Conservation (phyloP, 2,888 invertebrate genomes). For the Didymodactylos carnosus region DNA sequence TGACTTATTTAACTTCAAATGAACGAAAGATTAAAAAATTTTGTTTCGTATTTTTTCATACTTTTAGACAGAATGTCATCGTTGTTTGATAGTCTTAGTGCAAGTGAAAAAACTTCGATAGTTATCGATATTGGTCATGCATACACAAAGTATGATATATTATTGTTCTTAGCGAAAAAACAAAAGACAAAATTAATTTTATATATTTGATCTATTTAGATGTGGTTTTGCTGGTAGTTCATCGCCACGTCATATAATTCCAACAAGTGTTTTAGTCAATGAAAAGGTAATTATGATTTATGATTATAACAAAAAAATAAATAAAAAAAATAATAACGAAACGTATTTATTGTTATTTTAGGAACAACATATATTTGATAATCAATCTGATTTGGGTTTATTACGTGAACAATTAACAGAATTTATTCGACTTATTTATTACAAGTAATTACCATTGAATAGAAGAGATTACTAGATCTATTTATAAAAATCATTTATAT, state of each 20-base stretch:
- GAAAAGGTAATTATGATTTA: not conserved
- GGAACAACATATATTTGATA: not conserved
- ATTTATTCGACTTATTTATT: conserved; percentile 9
- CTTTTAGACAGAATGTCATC: not conserved
- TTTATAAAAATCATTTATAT: not conserved
- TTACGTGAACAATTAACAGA: conserved; percentile 1
- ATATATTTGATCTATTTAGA: not conserved
- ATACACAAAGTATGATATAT: conserved; percentile 4
- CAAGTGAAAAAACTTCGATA: not conserved
- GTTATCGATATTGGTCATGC: conserved; percentile 10
- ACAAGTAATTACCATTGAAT: conserved; percentile 1
- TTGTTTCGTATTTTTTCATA: too few relatives aligned
- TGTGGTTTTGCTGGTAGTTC: conserved; percentile 11
- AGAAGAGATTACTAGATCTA: not conserved
- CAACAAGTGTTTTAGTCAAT: not conserved
- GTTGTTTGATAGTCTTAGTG: not conserved
- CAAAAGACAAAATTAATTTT: not conserved
- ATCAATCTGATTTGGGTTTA: not conserved
- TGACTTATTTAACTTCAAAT: too few relatives aligned
- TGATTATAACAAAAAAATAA: too few relatives aligned
- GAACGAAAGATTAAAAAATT: too few relatives aligned
- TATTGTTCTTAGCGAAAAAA: too few relatives aligned
- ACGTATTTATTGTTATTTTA: not conserved
- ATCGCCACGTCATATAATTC: conserved; percentile 3
- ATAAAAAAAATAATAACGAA: not conserved